A percentile compares a stretch with the other conserved stretches of the same genome.
Conservation (phyloP, 2,888 invertebrate genomes). For the Rotaria macrura region DNA sequence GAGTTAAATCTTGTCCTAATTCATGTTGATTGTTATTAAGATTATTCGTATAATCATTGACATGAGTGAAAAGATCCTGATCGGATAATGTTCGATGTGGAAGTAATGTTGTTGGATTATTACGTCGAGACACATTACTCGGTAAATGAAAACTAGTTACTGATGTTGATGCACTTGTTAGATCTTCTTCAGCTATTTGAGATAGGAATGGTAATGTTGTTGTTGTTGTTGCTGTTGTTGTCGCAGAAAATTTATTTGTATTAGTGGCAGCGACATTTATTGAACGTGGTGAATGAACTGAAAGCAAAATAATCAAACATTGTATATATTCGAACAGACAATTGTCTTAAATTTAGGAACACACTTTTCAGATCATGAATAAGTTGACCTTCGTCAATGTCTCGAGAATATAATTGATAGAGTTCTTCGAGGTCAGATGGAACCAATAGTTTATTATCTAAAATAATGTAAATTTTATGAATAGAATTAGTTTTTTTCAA, state of each 20-base stretch:
- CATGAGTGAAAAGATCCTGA: constrained; percentile 6
- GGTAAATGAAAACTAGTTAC: constrained; percentile 12
- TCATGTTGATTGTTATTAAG: too few species aligned
- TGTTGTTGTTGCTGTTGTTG: background rate
- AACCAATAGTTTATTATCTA: constrained; percentile 38
- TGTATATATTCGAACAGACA: background rate
- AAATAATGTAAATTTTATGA: background rate
- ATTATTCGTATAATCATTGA: background rate
- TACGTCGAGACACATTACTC: background rate
- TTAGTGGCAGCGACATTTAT: background rate
- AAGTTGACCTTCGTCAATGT: constrained; percentile 38
- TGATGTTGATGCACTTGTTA: constrained; percentile 19
- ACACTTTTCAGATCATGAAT: background rate
- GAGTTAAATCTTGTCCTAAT: background rate
- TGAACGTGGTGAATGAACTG: background rate
- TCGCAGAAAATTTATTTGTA: background rate
- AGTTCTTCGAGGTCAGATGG: constrained; percentile 44
- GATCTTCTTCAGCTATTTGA: constrained; percentile 19
- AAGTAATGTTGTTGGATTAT: background rate
- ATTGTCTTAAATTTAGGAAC: too few species aligned
- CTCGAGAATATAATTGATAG: constrained; percentile 43
- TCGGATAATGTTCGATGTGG: background rate
- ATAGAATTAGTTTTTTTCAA: too few species aligned
- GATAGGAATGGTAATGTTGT: background rate
- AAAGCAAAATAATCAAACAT: too few species aligned